phyloP scores from a whole-genome alignment of 2,888 invertebrate species.

The Erebia epiphron region DNA sequence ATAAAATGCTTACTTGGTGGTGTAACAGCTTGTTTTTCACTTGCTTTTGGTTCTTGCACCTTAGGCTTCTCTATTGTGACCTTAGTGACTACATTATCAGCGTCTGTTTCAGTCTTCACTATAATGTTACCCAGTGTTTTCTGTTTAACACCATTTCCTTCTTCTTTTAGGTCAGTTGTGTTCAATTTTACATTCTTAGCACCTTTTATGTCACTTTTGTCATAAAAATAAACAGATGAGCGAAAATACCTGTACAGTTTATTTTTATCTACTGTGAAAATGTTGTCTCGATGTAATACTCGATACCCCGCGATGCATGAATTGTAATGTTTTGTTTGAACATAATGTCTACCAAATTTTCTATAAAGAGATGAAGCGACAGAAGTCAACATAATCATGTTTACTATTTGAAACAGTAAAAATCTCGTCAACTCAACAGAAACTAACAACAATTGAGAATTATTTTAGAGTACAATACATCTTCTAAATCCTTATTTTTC shows the following conservation, averaged over 20 bases:
- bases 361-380: slow-evolving; percentile 64
- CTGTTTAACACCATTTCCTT: slow-evolving; percentile 55
- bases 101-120: slow-evolving; percentile 72
- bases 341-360: slow-evolving; percentile 61
- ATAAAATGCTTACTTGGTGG: slow-evolving; percentile 55
- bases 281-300: slow-evolving; percentile 49
- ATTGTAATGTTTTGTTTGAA: slow-evolving; percentile 61
- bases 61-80: slow-evolving; percentile 69
- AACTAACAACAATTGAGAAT: neutral
- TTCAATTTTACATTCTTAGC: slow-evolving; percentile 40
- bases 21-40: slow-evolving; percentile 44
- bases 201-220: slow-evolving; percentile 55
- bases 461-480: slow-evolving; percentile 28
- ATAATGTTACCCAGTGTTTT: slow-evolving; percentile 64
- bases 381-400: slow-evolving; percentile 65
- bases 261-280: slow-evolving; percentile 40
- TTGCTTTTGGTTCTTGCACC: slow-evolving; percentile 36
- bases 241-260: slow-evolving; percentile 54
- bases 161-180: slow-evolving; percentile 36
- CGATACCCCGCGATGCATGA: slow-evolving; percentile 52
- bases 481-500: slow-evolving; percentile 19
- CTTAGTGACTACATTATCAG: slow-evolving; percentile 68
- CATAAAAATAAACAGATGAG: slow-evolving; percentile 54
- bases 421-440: slow-evolving; percentile 10
- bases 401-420: slow-evolving; percentile 19